Percentiles rank a stretch among this genome's conserved stretches.
Evolutionary conservation across 1,140 invertebrate species (phyloP).

Genomic region (Carcinoscorpius rotundicauda): DNA sequence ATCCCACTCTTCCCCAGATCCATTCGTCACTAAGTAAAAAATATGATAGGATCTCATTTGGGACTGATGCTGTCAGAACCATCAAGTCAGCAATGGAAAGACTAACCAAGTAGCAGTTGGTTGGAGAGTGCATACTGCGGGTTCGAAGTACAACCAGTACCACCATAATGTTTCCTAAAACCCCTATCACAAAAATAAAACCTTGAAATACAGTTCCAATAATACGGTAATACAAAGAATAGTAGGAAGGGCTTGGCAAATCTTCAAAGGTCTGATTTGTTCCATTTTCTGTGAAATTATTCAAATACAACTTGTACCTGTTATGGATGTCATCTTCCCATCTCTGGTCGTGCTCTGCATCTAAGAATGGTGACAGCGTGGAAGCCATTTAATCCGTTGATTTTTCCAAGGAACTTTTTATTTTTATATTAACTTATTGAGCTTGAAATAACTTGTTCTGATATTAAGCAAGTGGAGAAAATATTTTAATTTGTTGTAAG

Average conservation of each 20-base stretch:
- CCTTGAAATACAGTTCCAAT: conserved; percentile 46
- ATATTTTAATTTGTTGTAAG: too few relatives aligned
- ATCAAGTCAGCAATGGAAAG: conserved; percentile 46
- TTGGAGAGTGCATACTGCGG: conserved; percentile 44
- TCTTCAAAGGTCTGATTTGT: too few relatives aligned
- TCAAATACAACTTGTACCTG: too few relatives aligned
- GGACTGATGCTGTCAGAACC: conserved; percentile 44
- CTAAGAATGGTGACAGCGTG: too few relatives aligned
- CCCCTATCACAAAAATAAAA: conserved; percentile 42
- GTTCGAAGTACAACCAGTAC: conserved; percentile 39
- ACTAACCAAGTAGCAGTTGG: conserved; percentile 49
- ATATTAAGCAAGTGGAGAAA: too few relatives aligned
- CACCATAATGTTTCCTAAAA: conserved; percentile 44
- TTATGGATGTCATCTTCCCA: too few relatives aligned
- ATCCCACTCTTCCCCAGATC: conserved; percentile 46
- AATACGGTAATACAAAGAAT: conserved; percentile 39
- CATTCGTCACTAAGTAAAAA: conserved; percentile 44
- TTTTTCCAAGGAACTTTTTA: too few relatives aligned
- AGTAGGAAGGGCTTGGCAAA: conserved; percentile 30
- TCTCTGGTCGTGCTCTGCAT: too few relatives aligned
- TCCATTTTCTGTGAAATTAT: too few relatives aligned
- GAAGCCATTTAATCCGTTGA: too few relatives aligned
- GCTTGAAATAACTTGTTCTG: too few relatives aligned
- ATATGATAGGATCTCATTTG: conserved; percentile 46
- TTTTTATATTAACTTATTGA: too few relatives aligned